Base-by-base conservation (phyloP, 2,888 invertebrate genomes). In the Hyalella azteca region DNA sequence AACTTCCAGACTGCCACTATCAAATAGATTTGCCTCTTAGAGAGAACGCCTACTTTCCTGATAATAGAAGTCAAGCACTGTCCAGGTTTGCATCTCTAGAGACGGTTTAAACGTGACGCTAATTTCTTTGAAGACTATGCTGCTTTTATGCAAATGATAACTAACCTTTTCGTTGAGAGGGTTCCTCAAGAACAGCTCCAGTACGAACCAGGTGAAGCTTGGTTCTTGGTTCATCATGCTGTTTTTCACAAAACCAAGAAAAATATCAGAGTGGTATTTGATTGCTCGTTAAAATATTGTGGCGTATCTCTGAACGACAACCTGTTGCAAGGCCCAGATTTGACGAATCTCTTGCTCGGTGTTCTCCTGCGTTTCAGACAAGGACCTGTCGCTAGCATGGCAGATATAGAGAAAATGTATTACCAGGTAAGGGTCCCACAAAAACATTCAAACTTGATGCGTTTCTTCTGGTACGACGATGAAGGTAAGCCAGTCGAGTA, bases 391-490 rank as follows among this genome's bases (percentile, higher is more conserved):
- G 78, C 78, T 15, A 13, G 73, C 3, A 78, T 60, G 9, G 78
- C 59, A 13, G 78, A 78, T 41, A 22, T 78, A 3, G 60, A 54
- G 39, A 39, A 54, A 15, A 78, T 78, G 78, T 78, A 45, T 41
- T 60, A 73, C 32, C 78, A 75, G 39, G 78, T 78, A 39, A 78
- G 39, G n/a, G 54, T 78, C 22, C 78, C 78, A 26, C n/a, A 7
- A 22, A 39, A 29, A 54, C 45, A 78, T 39, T 59, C 59, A 0
- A 60, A 78, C 32, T 29, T 78, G 11, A 49, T 78, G 19, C 9
- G 78, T 5, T 60, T 78, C 78, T 60, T 78, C 26, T 78, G 78
- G 78, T 32, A n/a, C n/a, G 22, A 40, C 11, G 29, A 78, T 22
- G 36, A 48, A n/a, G n/a, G n/a, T 41, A 40, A 39, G 13, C n/a